phyloP scores from a whole-genome alignment of 2,113 vertebrate genomes.

The Malaclemys terrapin region DNA sequence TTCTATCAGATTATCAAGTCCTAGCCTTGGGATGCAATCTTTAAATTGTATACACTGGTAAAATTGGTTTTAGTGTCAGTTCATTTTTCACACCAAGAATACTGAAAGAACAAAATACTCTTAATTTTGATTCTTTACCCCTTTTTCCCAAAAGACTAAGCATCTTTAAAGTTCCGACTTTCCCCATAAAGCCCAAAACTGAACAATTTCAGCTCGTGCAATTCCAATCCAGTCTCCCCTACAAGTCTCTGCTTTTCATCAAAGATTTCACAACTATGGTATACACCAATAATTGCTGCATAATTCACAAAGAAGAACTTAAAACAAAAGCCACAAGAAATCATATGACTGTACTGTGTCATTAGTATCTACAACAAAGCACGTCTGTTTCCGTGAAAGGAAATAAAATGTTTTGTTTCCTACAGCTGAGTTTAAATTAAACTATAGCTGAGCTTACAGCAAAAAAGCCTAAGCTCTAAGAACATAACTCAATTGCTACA shows the following conservation, averaged over 20 bases:
- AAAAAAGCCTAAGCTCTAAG: neutral
- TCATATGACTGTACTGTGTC: slow-evolving; percentile 4
- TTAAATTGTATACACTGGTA: neutral
- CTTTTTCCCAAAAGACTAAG: neutral
- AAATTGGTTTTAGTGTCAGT: neutral
- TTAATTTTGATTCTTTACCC: neutral
- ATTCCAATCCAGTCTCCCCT: neutral
- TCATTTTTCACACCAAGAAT: neutral
- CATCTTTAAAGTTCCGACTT: neutral
- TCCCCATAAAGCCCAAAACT: neutral
- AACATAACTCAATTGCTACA: neutral
- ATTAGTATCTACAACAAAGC: slow-evolving; percentile 20
- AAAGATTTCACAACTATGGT: neutral
- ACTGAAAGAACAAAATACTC: neutral
- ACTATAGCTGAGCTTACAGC: neutral
- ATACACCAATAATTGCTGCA: slow-evolving; percentile 45
- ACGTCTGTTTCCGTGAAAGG: slow-evolving; percentile 18
- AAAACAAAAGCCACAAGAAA: slow-evolving; percentile 48
- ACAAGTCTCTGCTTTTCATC: neutral
- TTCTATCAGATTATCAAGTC: neutral
- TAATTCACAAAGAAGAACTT: slow-evolving; percentile 28
- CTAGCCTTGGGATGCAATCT: neutral
- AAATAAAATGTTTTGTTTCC: neutral
- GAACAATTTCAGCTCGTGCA: neutral
- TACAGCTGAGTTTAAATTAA: neutral